Evolutionary conservation across 2,113 vertebrate genomes (phyloP), one percentile per base, ranked within the genome.

Genomic region (Phaethon lepturus): DNA sequence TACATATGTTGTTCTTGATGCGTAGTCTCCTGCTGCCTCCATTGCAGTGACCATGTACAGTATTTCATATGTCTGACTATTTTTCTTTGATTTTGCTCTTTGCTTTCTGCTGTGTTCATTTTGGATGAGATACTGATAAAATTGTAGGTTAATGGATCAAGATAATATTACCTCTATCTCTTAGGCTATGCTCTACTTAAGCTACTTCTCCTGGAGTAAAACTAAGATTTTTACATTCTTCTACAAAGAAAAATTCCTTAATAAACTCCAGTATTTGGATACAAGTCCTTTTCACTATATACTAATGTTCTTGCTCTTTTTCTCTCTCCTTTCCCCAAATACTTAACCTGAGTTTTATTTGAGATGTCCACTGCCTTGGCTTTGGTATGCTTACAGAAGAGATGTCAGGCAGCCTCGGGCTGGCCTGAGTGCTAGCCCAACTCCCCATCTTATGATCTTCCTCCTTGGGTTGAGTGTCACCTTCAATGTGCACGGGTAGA

Each of bases 391-490:
- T 47, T 68, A 38, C 33, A 52, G 58, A 88, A 50, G 42, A 18
- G 55, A 44, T 75, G 31, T 11, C 0, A 0, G 29, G 33, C 0
- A 1, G 83, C 15, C 16, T 53, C 2, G 4, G 29, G 38, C n/a
- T 87, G 73, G 38, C 11, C 22, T 68, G 44, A 38, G 33, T 9
- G 1, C 24, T 44, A 87, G 28, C 47, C 60, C 44, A 45, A 8
- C 35, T 87, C 35, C 55, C 47, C 0, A 1, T 50, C 17, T 72
- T 16, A 11, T 1, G 8, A 7, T 24, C 35, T 10, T 74, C 7
- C 38, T 79, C 20, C 15, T 23, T 24, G 0, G 0, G 28, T n/a
- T 44, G 24, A 76, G 18, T 3, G 4, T 58, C 3, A 1, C 28
- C 42, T 73, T 29, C 14, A 47, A 2, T 1, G 1, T 66, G 11